Base-by-base conservation (phyloP, 2,888 invertebrate genomes). In the Dolomedes plantarius region DNA sequence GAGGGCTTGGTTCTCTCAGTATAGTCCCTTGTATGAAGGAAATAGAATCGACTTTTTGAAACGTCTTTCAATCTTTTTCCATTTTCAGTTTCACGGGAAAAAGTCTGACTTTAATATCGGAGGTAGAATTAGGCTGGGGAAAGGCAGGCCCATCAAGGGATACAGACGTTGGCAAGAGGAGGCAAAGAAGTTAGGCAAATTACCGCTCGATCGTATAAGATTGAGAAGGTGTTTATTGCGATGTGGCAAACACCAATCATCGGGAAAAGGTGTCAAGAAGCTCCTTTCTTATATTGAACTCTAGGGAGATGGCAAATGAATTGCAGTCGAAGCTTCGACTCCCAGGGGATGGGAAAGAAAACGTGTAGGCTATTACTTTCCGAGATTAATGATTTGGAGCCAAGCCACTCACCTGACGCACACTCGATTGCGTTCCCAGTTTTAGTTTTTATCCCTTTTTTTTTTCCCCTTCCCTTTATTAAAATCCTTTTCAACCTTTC, bases 311-410 rank as follows among this genome's bases (percentile, higher is more conserved):
- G 71, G 72, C 83, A 83, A 83, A 83, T 77, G 83, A 83, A 83
- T 83, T 50, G 83, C 82, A 28, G 74, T 65, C 65, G 36, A 41
- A 39, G 41, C 72, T 72, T 72, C 46, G 13, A 27, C 46, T 73
- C 72, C 67, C 72, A 1, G 7, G 50, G 73, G 67, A 64, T 56
- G 13, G 73, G 46, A 71, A 80, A 71, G 74, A 81, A 68, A 81
- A 76, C 6, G 83, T 75, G 28, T 72, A 83, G 76, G 83, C 83
- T 83, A 83, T 83, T 83, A 83, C 83, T 83, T 83, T 56, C 67
- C 36, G 83, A 83, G 83, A 83, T 83, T 83, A 83, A 83, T 83
- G 83, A 83, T 83, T 83, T 83, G 83, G 83, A 83, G 77, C 73
- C 1, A 28, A 83, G 83, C 77, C 83, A 83, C 83, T 73, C 71